Evolutionary conservation across 2,113 vertebrate genomes (phyloP), one percentile per base, ranked within the genome.

Genomic region (Scolopax mira): DNA sequence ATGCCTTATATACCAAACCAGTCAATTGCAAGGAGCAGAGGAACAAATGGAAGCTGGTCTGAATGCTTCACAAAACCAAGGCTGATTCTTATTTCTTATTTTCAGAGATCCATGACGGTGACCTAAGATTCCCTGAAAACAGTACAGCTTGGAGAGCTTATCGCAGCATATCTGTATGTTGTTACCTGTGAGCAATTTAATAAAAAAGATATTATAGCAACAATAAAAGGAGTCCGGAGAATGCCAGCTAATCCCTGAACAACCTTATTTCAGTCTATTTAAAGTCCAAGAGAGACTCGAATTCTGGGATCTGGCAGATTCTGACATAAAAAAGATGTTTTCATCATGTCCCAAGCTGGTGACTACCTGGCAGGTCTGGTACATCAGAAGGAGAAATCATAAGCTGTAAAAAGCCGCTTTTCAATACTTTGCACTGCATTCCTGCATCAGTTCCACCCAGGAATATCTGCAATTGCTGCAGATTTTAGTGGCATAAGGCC

Each of bases 241-340:
- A 92, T 51, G 70, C 75, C 77, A 61, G 44, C 31, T 92, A 96
- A 92, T 96, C 93, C 92, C 93, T 4, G 5, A 62, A 54, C 93
- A 94, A 75, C 83, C 73, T 93, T 94, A 89, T 95, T 94, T 97
- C 94, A 89, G 61, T 88, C 88, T 93, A 69, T 96, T 95, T 96
- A 94, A 94, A 90, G 85, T 93, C 88, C 83, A 94, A 41, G 61
- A 72, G 90, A 94, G 85, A 72, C 33, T 73, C n/a, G 61, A 75
- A 81, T 89, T 91, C 57, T 10, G 1, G 57, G 44, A 62, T 77
- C 0, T 31, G 74, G 86, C 48, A 77, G 78, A 81, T 84, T 90
- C 73, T 78, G 70, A 89, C 65, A 70, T 75, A 69, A 95, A 96
- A 25, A 37, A 92, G 83, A 92, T 90, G 86, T 95, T 95, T 93